A percentile compares a stretch with the other conserved stretches of the same genome.
Evolutionary conservation across 1,140 invertebrate genomes (phyloP).

Genomic region (Agrypnia vestita): DNA sequence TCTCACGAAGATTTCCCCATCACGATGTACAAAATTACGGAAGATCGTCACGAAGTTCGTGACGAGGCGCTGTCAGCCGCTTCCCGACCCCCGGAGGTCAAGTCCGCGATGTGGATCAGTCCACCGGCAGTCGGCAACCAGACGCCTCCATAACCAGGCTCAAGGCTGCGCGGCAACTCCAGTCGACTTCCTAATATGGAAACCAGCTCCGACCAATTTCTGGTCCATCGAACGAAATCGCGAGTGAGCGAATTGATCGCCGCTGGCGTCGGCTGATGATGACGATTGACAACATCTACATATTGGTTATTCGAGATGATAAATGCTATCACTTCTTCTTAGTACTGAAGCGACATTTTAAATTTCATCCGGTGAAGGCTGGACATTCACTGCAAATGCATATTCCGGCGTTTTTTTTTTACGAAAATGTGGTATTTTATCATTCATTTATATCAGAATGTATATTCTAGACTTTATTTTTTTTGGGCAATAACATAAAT

Average conservation of each 20-base stretch:
- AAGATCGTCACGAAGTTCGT: constrained; percentile 17
- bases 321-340: too few species aligned
- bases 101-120: background rate
- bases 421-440: too few species aligned
- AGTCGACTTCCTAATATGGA: constrained; percentile 1
- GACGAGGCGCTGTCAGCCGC: background rate
- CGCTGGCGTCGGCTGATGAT: too few species aligned
- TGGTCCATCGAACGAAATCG: background rate
- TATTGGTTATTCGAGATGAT: too few species aligned
- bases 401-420: too few species aligned
- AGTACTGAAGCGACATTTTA: too few species aligned
- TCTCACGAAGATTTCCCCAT: background rate
- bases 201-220: background rate
- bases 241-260: background rate
- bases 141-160: constrained; percentile 1
- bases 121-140: background rate
- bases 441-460: too few species aligned
- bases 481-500: too few species aligned
- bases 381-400: too few species aligned
- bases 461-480: too few species aligned
- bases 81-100: constrained; percentile 12
- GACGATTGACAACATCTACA: too few species aligned
- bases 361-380: too few species aligned
- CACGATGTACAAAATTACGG: background rate
- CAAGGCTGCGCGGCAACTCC: background rate